Evolutionary conservation across 2,888 invertebrate species (phyloP), one percentile per base, ranked within the genome.

Genomic region (Athalia cordata): DNA sequence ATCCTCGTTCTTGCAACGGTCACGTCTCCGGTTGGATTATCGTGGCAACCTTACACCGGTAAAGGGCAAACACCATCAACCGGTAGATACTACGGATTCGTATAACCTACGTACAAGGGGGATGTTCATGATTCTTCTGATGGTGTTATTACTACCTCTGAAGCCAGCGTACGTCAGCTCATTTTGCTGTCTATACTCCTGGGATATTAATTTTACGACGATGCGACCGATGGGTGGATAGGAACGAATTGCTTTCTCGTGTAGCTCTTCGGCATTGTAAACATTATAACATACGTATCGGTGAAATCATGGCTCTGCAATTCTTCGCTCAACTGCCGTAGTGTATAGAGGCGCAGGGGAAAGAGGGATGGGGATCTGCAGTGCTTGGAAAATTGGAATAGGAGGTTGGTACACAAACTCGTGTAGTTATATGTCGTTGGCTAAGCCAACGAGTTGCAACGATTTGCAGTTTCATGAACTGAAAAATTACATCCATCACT

Each of bases 101-200:
- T 6, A 6, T 6, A 55, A 55, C 7, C 29, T 29, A 29, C 45
- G 43, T 59, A 4, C 59, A 8, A 45, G 29, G n/a, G 45, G 72
- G 45, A 59, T 3, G 13, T 13, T n/a, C 57, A 59, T 59, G 59
- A 8, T 70, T 9, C 15, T 72, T 72, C 47, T 13, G 52, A 57
- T 47, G 13, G 47, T 3, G 59, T 6, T 72, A 72, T 72, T 57
- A 15, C 72, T 47, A 72, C 59, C 57, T 57, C 45, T 72, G 15
- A 59, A 72, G 45, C 72, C 47, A 59, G 45, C 59, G 59, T 9
- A 55, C n/a, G n/a, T 72, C 45, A 72, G 49, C 70, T 70, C 52
- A 55, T 47, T 72, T 57, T 5, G 72, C 8, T 13, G 45, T 72
- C 9, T 15, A 6, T 52, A 47, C 15, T 72, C 9, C 13, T 11